Conservation (phyloP, 2,888 invertebrate species). For the Pomacea canaliculata region DNA sequence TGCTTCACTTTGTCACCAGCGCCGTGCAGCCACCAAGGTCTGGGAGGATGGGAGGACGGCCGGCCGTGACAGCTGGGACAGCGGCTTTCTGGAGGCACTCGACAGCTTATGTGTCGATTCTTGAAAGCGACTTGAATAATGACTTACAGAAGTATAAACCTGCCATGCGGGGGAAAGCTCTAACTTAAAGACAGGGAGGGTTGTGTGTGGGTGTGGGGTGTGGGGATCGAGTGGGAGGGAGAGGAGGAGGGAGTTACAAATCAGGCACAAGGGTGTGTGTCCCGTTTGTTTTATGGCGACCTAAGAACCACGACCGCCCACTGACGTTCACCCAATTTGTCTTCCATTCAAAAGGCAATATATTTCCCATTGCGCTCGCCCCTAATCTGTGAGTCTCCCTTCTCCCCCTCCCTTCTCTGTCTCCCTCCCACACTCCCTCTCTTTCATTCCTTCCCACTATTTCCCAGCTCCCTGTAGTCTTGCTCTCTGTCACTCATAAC, state of each 20-base stretch:
- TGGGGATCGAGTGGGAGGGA: background rate
- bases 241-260: background rate
- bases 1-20: no score
- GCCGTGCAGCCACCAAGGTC: background rate
- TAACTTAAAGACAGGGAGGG: background rate
- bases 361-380: constrained; percentile 13
- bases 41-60: background rate
- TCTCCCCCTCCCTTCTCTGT: background rate
- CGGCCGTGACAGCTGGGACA: background rate
- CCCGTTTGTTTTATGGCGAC: constrained; percentile 19
- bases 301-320: background rate
- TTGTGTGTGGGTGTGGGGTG: background rate
- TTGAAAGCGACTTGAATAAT: no score
- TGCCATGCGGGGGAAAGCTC: no score
- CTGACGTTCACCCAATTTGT: constrained; percentile 18
- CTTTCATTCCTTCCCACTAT: no score
- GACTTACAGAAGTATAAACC: no score
- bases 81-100: background rate
- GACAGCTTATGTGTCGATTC: background rate
- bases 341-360: constrained; percentile 25
- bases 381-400: background rate
- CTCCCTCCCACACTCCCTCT: background rate
- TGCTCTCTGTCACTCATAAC: background rate
- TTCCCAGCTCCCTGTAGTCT: background rate
- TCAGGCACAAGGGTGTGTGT: no score